Percentiles rank a stretch among this genome's conserved stretches.
Evolutionary conservation across 2,797 vertebrate species (phyloP).

Genomic region (Cephalopachus bancanus): DNA sequence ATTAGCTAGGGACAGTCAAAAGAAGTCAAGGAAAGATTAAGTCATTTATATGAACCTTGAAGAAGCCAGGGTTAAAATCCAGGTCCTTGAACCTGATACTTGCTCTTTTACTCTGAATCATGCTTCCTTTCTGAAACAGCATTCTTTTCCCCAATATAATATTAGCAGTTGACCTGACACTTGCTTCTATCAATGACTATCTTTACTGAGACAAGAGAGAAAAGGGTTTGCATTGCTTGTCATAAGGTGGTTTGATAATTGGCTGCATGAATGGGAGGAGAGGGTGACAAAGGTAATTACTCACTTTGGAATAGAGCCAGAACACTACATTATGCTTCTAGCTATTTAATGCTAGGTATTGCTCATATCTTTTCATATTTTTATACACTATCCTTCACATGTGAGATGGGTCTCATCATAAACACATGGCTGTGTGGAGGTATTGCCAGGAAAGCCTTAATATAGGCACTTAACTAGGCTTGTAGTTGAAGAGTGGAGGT

Average conservation of each 20-base stretch:
- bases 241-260: not conserved
- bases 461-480: not conserved
- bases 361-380: not conserved
- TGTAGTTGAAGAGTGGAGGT: not conserved
- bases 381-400: not conserved
- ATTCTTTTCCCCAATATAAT: not conserved
- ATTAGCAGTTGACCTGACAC: not conserved
- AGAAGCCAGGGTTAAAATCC: constrained; percentile 15
- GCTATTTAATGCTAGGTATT: not conserved
- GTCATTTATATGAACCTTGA: not conserved
- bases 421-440: not conserved
- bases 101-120: not conserved
- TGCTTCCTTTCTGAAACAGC: not conserved
- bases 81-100: not conserved
- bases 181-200: not conserved
- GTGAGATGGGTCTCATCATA: not conserved
- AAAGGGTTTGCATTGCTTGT: not conserved
- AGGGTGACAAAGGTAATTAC: not conserved
- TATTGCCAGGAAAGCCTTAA: not conserved
- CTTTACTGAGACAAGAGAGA: not conserved
- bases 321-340: not conserved
- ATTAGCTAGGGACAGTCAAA: constrained; percentile 23
- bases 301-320: not conserved
- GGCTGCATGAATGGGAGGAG: not conserved
- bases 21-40: constrained; percentile 38